Evolutionary conservation across 2,888 invertebrate genomes (phyloP), one percentile per base, ranked within the genome.

Genomic region (Pristionchus mayeri): DNA sequence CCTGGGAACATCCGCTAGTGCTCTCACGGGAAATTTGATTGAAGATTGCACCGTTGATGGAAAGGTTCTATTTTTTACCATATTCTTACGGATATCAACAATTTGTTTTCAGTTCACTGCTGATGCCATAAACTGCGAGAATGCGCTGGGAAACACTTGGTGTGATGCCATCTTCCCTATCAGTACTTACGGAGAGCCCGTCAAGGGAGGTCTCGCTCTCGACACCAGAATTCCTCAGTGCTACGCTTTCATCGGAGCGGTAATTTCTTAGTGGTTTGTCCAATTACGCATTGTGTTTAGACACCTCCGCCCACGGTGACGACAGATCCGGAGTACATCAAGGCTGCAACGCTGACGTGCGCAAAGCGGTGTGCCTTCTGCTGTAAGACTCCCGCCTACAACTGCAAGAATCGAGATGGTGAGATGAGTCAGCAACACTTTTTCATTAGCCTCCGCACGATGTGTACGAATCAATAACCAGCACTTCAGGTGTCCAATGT

Each of bases 321-420:
- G n/a, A 50, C 40, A 1, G 50, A 52, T 44, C 44, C 44, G 44
- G 37, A 57, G 24, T 80, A 27, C 24, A 27, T 80, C 40, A 16
- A n/a, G 30, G 86, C 85, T 13, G 87, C 87, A 7, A 16, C 84
- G 0, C 21, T 76, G 21, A 84, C 78, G 9, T 88, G 88, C 52
- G 82, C 88, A 21, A 88, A 87, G 63, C 85, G 86, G 48, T 88
- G 88, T 67, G 88, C 86, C 60, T 84, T 85, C 76, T 88, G 88
- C 67, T 88, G 88, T 30, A 34, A 76, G n/a, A 87, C 88, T 2
- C 85, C 86, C 21, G 83, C 84, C 13, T 88, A 85, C 79, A 85
- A 85, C 21, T 88, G 88, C 85, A 85, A 84, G 37, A 86, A 88
- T 54, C 83, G 78, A 37, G 60, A 71, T 6, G 85, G 86, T 81